phyloP scores from a whole-genome alignment of 30 jellyfish, hydroid and myxozoan species.

The Turritopsis rubra region DNA sequence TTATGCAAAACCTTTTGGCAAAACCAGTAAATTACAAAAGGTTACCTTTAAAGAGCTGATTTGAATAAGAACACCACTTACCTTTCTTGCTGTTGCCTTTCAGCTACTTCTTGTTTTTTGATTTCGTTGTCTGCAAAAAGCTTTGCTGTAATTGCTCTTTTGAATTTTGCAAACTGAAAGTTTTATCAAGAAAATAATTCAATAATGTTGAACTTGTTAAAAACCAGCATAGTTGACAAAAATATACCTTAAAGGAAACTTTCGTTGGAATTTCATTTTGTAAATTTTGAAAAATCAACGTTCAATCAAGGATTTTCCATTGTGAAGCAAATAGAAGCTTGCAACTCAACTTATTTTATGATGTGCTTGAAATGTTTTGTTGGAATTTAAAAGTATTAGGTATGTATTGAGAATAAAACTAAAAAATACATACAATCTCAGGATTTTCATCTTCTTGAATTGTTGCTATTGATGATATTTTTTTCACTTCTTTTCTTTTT shows the following conservation, averaged over 20 bases:
- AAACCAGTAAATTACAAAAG: neutral
- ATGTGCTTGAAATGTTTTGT: too few species aligned
- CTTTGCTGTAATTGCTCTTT: slow-evolving; percentile 89
- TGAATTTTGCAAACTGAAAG: slow-evolving; percentile 66
- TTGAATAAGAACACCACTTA: slow-evolving; percentile 14
- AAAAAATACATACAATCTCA: slow-evolving; percentile 44
- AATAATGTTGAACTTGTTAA: neutral
- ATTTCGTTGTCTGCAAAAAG: slow-evolving; percentile 95
- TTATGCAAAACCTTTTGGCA: neutral
- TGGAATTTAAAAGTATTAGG: too few species aligned
- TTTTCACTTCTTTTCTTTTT: slow-evolving; percentile 78
- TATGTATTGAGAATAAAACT: too few species aligned
- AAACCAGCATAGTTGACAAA: neutral
- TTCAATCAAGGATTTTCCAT: too few species aligned
- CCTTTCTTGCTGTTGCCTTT: slow-evolving; percentile 75
- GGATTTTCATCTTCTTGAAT: slow-evolving; percentile 94
- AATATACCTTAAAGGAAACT: neutral
- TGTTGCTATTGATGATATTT: slow-evolving; percentile 37
- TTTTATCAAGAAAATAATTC: neutral
- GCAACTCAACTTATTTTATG: too few species aligned
- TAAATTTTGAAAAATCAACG: too few species aligned
- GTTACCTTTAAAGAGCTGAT: neutral
- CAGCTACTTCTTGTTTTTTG: slow-evolving; percentile 73
- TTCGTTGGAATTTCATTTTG: too few species aligned
- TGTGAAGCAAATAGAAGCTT: too few species aligned